phyloP scores from a whole-genome alignment of 2,113 vertebrate species.

The Gavia stellata region DNA sequence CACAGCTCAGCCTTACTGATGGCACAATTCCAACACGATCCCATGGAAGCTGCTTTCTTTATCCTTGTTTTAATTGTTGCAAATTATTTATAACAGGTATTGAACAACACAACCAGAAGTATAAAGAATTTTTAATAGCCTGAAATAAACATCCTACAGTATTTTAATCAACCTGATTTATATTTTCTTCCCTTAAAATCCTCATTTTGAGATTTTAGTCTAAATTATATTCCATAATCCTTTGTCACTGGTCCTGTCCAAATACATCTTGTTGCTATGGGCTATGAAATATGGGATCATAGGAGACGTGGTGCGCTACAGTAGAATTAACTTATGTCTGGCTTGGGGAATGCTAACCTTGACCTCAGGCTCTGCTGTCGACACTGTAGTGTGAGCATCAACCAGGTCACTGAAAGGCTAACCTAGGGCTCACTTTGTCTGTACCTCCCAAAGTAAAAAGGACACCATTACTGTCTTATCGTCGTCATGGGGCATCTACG shows the following conservation, averaged over 20 bases:
- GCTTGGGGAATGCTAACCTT: not conserved
- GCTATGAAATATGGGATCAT: not conserved
- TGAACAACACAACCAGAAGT: not conserved
- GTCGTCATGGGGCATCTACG: rapidly evolving
- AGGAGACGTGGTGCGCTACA: not conserved
- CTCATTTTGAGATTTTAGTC: not conserved
- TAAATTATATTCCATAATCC: not conserved
- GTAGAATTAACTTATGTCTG: not conserved
- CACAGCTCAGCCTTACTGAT: not conserved
- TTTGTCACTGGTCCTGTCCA: not conserved
- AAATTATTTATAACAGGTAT: not conserved
- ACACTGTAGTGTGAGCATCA: not conserved
- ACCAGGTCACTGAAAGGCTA: not conserved
- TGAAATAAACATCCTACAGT: not conserved
- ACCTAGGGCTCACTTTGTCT: not conserved
- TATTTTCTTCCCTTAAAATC: not conserved
- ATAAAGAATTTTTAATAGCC: not conserved
- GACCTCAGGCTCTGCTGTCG: not conserved
- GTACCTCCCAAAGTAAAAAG: not conserved
- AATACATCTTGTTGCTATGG: not conserved
- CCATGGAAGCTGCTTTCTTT: not conserved
- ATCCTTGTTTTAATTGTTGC: not conserved
- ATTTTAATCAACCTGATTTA: not conserved
- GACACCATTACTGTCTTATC: not conserved
- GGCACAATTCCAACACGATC: not conserved